Evolutionary conservation across 2,797 vertebrate species (phyloP).

Genomic region (Cephalopachus bancanus): DNA sequence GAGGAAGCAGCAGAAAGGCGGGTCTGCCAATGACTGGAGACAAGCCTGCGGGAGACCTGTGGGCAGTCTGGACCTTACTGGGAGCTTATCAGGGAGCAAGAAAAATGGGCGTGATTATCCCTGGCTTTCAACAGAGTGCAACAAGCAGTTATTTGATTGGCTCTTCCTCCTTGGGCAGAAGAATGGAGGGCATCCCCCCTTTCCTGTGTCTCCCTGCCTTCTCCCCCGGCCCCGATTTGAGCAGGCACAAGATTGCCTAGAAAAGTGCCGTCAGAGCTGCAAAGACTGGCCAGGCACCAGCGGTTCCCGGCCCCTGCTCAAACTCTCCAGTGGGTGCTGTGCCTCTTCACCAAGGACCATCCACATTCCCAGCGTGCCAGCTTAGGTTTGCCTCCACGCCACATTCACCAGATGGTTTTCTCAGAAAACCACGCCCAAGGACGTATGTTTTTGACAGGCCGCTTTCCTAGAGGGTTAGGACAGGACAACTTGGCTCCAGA

Average conservation of each 20-base stretch:
- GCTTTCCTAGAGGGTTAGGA: not conserved
- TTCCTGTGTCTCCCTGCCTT: not conserved
- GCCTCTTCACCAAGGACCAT: not conserved
- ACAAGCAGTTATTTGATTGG: slow-evolving; percentile 67
- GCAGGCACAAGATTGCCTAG: not conserved
- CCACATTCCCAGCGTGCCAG: not conserved
- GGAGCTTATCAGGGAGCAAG: slow-evolving; percentile 61
- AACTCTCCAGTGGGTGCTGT: not conserved
- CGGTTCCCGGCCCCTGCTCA: not conserved
- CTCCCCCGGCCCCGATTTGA: not conserved
- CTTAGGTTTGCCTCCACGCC: not conserved
- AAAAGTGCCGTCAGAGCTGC: not conserved
- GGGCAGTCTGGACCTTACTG: slow-evolving; percentile 49
- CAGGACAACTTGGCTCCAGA: not conserved
- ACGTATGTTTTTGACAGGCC: not conserved
- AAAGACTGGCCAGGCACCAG: not conserved
- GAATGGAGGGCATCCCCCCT: not conserved
- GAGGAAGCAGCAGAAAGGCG: slow-evolving; percentile 74
- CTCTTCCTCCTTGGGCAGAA: slow-evolving; percentile 47
- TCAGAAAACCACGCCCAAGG: not conserved
- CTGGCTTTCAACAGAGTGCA: slow-evolving; percentile 83
- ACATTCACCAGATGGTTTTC: not conserved
- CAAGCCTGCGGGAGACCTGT: slow-evolving; percentile 67
- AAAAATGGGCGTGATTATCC: slow-evolving; percentile 82
- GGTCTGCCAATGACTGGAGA: slow-evolving; percentile 79